A percentile compares a stretch with the other conserved stretches of the same genome.
Evolutionary conservation across 2,888 invertebrate genomes (phyloP).

Genomic region (Caenorhabditis wallacei): DNA sequence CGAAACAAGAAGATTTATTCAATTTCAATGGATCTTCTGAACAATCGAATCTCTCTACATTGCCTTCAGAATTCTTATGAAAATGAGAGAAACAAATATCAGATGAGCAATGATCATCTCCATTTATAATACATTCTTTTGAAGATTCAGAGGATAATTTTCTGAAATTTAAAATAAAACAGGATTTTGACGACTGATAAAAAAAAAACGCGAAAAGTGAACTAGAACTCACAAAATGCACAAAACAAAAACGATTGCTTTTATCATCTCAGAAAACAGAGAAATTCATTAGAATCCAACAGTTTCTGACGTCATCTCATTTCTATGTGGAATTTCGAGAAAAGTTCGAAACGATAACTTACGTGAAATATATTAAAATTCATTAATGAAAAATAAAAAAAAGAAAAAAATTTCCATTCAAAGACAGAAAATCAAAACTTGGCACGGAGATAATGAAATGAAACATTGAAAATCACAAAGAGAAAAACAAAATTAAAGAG

Average conservation of each 20-base stretch:
- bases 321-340: not conserved
- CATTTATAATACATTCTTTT: conserved; percentile 28
- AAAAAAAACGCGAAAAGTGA: not conserved
- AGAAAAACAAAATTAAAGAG: conserved; percentile 1
- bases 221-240: conserved; percentile 23
- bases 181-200: not conserved
- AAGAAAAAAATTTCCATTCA: conserved; percentile 5
- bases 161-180: conserved; percentile 20
- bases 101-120: conserved; percentile 19
- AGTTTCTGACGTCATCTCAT: not conserved
- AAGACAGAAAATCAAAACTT: conserved; percentile 12
- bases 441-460: conserved; percentile 45
- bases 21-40: conserved; percentile 17
- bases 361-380: not conserved
- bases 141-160: conserved; percentile 21
- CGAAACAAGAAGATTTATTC: conserved; percentile 23
- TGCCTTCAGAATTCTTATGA: conserved; percentile 27
- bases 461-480: conserved; percentile 18
- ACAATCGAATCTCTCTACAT: conserved; percentile 60
- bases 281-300: not conserved
- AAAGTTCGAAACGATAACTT: not conserved
- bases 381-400: not conserved
- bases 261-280: conserved; percentile 4
- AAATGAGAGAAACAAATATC: conserved; percentile 56
- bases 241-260: conserved; percentile 37